Conservation (phyloP, 2,888 invertebrate species). For the Anagyrus pseudococci region DNA sequence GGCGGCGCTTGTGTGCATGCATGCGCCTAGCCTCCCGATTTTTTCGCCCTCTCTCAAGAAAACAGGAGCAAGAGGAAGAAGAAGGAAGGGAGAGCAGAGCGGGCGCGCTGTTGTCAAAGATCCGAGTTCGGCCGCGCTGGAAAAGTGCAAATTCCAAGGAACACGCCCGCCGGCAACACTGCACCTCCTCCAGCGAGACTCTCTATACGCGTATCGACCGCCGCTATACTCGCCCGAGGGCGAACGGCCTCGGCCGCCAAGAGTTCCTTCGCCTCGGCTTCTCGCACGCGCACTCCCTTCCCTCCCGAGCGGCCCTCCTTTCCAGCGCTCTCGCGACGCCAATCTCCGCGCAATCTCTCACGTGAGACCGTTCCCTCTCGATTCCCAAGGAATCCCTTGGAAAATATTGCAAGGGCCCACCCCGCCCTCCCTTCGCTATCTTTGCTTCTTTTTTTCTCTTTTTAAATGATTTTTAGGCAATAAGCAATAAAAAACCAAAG, state of each 20-base stretch:
- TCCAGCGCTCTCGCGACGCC: conserved; percentile 35
- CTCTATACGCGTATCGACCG: conserved; percentile 53
- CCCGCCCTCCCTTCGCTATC: not conserved
- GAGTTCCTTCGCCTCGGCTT: conserved; percentile 6
- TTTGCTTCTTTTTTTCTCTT: not conserved
- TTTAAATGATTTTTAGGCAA: too few relatives aligned
- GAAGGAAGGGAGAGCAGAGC: not conserved
- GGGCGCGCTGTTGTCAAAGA: conserved; percentile 35
- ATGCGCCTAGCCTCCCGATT: too few relatives aligned
- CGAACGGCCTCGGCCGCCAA: conserved; percentile 51
- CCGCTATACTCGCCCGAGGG: conserved; percentile 41
- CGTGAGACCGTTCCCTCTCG: conserved; percentile 32
- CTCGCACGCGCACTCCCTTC: not conserved
- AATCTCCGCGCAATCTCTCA: conserved; percentile 34
- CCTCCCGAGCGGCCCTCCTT: conserved; percentile 26
- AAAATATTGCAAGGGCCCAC: conserved; percentile 26
- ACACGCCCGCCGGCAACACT: conserved; percentile 51
- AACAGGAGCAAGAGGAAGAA: too few relatives aligned
- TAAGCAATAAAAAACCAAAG: too few relatives aligned
- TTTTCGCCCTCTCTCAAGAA: too few relatives aligned
- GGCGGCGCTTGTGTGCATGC: not conserved
- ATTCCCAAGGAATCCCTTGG: conserved; percentile 39
- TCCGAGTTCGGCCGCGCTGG: conserved; percentile 25
- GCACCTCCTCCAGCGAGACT: conserved; percentile 45
- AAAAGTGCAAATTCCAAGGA: conserved; percentile 53